Evolutionary conservation across 2,888 invertebrate species (phyloP).

Genomic region (Acheta domesticus): DNA sequence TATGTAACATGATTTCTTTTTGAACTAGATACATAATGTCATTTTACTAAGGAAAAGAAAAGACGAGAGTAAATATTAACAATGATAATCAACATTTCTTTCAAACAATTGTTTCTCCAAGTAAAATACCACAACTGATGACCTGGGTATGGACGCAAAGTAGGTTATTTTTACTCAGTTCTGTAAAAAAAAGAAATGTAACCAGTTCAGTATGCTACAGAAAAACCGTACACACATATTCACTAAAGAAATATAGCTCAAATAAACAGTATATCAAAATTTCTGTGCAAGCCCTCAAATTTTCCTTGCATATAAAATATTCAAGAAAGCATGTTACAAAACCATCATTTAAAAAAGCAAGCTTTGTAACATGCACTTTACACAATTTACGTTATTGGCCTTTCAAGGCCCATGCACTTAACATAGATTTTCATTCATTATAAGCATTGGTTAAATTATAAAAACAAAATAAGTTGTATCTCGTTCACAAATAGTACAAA

Average conservation of each 20-base stretch:
- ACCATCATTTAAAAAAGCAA: background rate
- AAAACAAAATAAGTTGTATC: no score
- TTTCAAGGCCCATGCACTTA: no score
- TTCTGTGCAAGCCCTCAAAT: no score
- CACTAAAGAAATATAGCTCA: no score
- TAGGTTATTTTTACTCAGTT: slow-evolving; percentile 19
- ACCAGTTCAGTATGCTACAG: background rate
- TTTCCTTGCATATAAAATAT: background rate
- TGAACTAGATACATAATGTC: background rate
- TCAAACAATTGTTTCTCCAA: slow-evolving; percentile 25
- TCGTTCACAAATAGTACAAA: no score
- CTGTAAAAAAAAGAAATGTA: slow-evolving; percentile 3
- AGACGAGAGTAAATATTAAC: no score
- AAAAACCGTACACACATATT: no score
- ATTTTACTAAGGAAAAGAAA: background rate
- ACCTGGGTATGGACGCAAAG: slow-evolving; percentile 31
- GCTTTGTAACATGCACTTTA: no score
- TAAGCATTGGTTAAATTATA: no score
- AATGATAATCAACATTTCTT: background rate
- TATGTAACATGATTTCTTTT: slow-evolving; percentile 2
- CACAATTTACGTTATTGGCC: no score
- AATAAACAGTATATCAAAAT: no score
- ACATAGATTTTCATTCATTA: no score
- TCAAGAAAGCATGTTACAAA: slow-evolving; percentile 7
- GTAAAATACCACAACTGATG: slow-evolving; percentile 25